These are phyloP conservation scores for Loxodonta africana DNA, from an alignment of 2,113 vertebrate genomes.

Conservation along the genomic window DNA sequence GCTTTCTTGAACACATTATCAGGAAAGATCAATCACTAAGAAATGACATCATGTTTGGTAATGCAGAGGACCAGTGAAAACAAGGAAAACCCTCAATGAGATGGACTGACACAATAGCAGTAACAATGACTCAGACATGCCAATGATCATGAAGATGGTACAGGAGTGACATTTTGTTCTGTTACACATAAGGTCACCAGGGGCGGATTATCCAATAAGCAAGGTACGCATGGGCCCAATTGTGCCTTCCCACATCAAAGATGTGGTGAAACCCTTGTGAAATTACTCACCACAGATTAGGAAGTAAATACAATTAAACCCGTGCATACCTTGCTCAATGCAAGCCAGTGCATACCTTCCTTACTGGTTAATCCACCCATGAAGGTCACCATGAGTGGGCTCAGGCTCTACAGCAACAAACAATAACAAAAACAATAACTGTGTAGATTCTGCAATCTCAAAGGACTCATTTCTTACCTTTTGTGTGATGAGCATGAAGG, in stretches of 20 bases:
- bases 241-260: too few species aligned
- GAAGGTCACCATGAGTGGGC: background rate
- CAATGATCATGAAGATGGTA: background rate
- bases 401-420: background rate
- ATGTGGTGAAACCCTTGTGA: too few species aligned
- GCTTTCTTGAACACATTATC: background rate
- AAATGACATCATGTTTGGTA: background rate
- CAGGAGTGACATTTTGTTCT: background rate
- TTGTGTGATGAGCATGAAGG: background rate
- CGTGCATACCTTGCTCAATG: too few species aligned
- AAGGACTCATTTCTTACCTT: background rate
- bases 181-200: background rate
- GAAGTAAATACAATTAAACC: too few species aligned
- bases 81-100: background rate
- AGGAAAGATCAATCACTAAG: background rate
- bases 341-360: too few species aligned
- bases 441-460: background rate
- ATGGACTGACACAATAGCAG: background rate
- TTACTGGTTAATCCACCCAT: too few species aligned
- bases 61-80: background rate
- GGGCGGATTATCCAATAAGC: too few species aligned
- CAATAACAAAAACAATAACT: background rate
- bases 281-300: too few species aligned
- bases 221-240: too few species aligned
- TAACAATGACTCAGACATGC: background rate